phyloP scores from a whole-genome alignment of 2,113 vertebrate species.

The Thinocorus orbignyianus region DNA sequence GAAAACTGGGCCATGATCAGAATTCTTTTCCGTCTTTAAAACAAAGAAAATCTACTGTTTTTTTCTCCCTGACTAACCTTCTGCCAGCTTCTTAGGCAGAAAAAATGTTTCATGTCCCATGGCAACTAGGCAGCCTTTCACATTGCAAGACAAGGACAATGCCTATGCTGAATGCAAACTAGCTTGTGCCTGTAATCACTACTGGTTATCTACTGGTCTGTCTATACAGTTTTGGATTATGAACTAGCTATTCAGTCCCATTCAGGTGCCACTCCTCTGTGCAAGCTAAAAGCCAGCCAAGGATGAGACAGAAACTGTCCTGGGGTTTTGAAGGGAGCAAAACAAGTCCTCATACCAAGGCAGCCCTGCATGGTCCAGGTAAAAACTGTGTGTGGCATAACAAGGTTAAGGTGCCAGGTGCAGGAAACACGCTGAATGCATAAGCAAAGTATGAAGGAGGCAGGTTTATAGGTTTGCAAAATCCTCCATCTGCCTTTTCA shows the following conservation, averaged over 20 bases:
- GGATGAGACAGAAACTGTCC: background rate
- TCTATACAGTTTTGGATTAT: background rate
- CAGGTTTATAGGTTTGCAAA: constrained; percentile 26
- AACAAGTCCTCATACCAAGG: background rate
- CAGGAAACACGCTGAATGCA: constrained; percentile 23
- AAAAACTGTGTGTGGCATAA: constrained; percentile 1
- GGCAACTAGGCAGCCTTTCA: background rate
- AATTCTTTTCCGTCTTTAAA: background rate
- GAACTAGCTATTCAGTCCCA: background rate
- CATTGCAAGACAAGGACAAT: background rate
- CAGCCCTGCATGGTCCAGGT: background rate
- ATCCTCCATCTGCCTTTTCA: constrained; percentile 54
- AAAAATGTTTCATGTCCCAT: background rate
- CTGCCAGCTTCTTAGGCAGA: background rate
- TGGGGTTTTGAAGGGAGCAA: constrained; percentile 11
- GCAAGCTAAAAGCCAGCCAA: background rate
- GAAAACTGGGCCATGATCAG: background rate
- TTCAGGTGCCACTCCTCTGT: background rate
- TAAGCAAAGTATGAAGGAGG: background rate
- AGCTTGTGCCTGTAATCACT: background rate
- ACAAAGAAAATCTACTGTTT: background rate
- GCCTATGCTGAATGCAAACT: background rate
- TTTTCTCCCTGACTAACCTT: background rate
- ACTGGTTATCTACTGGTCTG: background rate
- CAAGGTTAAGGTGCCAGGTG: constrained; percentile 28